A percentile compares a stretch with the other conserved stretches of the same genome.
phyloP scores from a whole-genome alignment of 2,888 invertebrate genomes.

The Meloe dianella region DNA sequence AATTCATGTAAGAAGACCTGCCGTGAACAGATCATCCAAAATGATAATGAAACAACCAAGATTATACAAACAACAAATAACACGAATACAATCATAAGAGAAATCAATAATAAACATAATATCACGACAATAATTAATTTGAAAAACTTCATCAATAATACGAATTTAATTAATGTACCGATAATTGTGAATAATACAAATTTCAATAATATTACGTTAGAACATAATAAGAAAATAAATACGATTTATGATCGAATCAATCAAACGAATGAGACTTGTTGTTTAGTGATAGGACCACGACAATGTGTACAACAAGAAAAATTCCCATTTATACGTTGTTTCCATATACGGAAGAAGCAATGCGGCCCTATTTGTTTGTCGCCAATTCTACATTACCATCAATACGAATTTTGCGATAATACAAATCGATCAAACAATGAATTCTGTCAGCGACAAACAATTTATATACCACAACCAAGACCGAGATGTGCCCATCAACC shows the following conservation, averaged over 20 bases:
- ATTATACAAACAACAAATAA: slow-evolving; percentile 3
- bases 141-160: slow-evolving; percentile 58
- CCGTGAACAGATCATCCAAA: slow-evolving; percentile 34
- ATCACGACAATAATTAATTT: slow-evolving; percentile 58
- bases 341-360: slow-evolving; percentile 51
- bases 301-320: slow-evolving; percentile 49
- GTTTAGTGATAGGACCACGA: slow-evolving; percentile 55
- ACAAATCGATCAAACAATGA: slow-evolving; percentile 32
- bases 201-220: slow-evolving; percentile 54
- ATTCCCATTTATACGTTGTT: slow-evolving; percentile 51
- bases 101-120: slow-evolving; percentile 46
- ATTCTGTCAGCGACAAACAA: slow-evolving; percentile 48
- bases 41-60: neutral
- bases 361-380: slow-evolving; percentile 54
- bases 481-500: slow-evolving; percentile 53
- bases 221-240: slow-evolving; percentile 15
- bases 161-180: slow-evolving; percentile 57
- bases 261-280: slow-evolving; percentile 44
- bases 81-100: slow-evolving; percentile 23
- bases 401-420: slow-evolving; percentile 36
- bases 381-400: slow-evolving; percentile 54
- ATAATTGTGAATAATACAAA: slow-evolving; percentile 56
- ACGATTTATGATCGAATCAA: too few relatives aligned
- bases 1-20: slow-evolving; percentile 49
- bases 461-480: slow-evolving; percentile 56